Base-by-base conservation (phyloP, 2,797 vertebrate genomes). In the Pangasius sanitwongsei region DNA sequence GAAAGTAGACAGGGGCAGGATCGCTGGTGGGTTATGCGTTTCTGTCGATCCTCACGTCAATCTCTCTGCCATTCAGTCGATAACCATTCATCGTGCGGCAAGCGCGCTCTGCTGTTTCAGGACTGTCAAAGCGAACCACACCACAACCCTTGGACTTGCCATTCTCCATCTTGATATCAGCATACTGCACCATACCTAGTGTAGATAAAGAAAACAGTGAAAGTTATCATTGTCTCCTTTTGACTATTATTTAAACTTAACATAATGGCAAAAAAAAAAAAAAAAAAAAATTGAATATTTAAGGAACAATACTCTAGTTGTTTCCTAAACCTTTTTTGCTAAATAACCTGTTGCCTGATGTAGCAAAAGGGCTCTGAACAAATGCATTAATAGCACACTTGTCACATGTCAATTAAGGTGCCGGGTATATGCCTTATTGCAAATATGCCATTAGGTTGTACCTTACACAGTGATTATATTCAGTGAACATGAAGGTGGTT, bases 161-260 rank as follows among this genome's bases (percentile, higher is more conserved):
- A 0, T 99, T 99, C 94, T 99, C 98, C 97, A 98, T 98, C 95
- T 99, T 99, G 91, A 99, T 99, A 91, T 99, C 98, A 0, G 98
- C 98, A 77, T 98, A 99, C 92, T 98, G 97, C 89, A 99, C 98
- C 3, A 98, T 97, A 61, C 98, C 98, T 99, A 92, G 4, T 87
- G 34, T 9, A 53, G 5, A 37, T 2, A 25, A 34, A 31, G 2
- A n/a, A n/a, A 31, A 37, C 2, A 5, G 8, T 57, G 1, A 55
- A 31, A 28, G 5, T 1, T 13, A 31, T 16, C 18, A 37, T 80
- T 4, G 4, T 59, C 7, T n/a, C 18, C 4, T 0, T 6, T 28
- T 50, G 4, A 75, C 28, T 41, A 75, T 11, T 44, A 41, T 25
- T 61, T 16, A 69, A 15, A 69, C 6, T 72, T 72, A 70, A 7